phyloP scores from a whole-genome alignment of 2,888 invertebrate species.

The Drosophila meridionalis region DNA sequence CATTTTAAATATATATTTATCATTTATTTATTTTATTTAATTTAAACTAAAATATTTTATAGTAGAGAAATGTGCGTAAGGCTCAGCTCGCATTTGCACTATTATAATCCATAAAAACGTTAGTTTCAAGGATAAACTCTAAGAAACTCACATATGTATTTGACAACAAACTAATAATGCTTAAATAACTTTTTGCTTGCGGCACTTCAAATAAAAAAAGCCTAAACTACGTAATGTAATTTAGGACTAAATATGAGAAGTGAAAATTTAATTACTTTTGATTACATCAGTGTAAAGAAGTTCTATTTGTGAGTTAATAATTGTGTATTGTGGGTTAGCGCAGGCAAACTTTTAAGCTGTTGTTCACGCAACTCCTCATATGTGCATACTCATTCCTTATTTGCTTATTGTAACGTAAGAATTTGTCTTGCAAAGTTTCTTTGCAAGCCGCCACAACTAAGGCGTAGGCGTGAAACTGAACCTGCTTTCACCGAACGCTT shows the following conservation, averaged over 20 bases:
- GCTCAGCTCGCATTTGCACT: background rate
- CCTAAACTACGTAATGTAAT: conserved; percentile 3
- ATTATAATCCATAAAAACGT: background rate
- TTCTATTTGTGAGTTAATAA: background rate
- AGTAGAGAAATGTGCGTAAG: no score
- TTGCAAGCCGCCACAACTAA: background rate
- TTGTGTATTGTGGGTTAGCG: background rate
- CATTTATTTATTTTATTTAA: no score
- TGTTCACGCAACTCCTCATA: background rate
- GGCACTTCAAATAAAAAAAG: conserved; percentile 1
- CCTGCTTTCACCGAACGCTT: background rate
- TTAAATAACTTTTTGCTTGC: background rate
- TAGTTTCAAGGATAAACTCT: background rate
- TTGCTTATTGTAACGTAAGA: background rate
- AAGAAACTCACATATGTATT: background rate
- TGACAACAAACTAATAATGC: background rate
- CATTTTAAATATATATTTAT: no score
- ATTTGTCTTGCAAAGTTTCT: background rate
- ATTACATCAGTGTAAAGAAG: background rate
- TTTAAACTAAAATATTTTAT: no score
- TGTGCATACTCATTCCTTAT: background rate
- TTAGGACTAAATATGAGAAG: background rate
- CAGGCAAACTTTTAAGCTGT: background rate
- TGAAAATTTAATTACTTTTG: conserved; percentile 7
- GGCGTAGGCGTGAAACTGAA: background rate